A percentile compares a stretch with the other conserved stretches of the same genome.
Evolutionary conservation across 2,888 invertebrate species (phyloP).

Genomic region (Dynastes tityus): DNA sequence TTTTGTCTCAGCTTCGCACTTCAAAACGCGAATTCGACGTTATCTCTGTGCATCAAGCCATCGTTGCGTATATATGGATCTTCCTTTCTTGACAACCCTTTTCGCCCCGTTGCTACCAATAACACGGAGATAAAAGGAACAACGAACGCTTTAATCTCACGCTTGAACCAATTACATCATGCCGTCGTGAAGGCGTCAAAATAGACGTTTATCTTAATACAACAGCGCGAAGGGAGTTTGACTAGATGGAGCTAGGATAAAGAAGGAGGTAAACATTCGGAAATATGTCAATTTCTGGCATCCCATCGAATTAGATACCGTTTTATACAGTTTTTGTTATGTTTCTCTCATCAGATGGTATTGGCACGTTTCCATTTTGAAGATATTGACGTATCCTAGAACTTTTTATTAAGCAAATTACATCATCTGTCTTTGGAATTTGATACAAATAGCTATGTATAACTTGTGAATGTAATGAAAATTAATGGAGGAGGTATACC

Average conservation of each 20-base stretch:
- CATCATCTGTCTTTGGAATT: too few species aligned
- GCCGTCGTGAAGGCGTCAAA: conserved; percentile 51
- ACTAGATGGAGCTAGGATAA: conserved; percentile 33
- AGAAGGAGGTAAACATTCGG: conserved; percentile 34
- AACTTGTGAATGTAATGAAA: too few species aligned
- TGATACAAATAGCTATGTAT: too few species aligned
- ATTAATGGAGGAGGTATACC: too few species aligned
- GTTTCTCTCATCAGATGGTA: not conserved
- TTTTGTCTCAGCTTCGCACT: conserved; percentile 11
- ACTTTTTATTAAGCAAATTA: too few species aligned
- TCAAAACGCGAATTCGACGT: conserved; percentile 1
- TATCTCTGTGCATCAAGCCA: conserved; percentile 24
- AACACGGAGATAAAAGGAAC: conserved; percentile 59
- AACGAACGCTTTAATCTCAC: conserved; percentile 58
- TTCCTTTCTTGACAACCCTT: conserved; percentile 40
- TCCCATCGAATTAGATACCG: conserved; percentile 25
- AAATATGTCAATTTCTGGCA: conserved; percentile 40
- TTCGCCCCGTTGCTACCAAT: conserved; percentile 53
- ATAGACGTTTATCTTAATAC: conserved; percentile 49
- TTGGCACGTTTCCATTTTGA: too few species aligned
- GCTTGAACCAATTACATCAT: conserved; percentile 57
- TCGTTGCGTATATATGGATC: conserved; percentile 36
- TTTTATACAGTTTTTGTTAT: not conserved
- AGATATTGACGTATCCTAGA: too few species aligned
- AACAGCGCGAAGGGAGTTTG: conserved; percentile 36